These are phyloP conservation scores for Chironomus riparius DNA, from an alignment of 2,888 invertebrate species.

Conservation along the genomic window DNA sequence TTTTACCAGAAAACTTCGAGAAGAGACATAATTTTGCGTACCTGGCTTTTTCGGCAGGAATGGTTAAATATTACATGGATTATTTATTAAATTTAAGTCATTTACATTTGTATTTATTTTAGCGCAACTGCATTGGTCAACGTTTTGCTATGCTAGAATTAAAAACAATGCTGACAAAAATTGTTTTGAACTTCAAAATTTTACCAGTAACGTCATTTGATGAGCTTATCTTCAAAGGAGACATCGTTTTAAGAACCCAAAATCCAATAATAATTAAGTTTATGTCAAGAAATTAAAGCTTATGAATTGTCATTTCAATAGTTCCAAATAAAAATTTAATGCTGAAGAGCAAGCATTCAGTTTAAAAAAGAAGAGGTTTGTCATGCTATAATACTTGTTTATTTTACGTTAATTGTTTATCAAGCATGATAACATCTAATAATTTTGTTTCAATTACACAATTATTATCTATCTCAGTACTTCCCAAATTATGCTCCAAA, in stretches of 20 bases:
- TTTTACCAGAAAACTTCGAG: constrained; percentile 49
- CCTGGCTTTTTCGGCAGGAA: constrained; percentile 58
- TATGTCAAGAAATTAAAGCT: not conserved
- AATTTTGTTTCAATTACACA: too few relatives aligned
- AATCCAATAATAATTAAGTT: constrained; percentile 37
- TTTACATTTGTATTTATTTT: not conserved
- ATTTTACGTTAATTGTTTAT: too few relatives aligned
- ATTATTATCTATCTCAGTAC: too few relatives aligned
- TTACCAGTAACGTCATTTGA: constrained; percentile 44
- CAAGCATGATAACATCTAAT: too few relatives aligned
- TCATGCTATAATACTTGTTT: too few relatives aligned
- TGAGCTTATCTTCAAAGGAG: constrained; percentile 41
- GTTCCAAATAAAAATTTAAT: too few relatives aligned
- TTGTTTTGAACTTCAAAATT: constrained; percentile 47
- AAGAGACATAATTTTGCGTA: constrained; percentile 54
- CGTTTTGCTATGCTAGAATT: constrained; percentile 58
- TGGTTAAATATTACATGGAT: not conserved
- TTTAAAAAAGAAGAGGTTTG: too few relatives aligned
- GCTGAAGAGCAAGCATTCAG: too few relatives aligned
- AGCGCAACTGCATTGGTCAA: constrained; percentile 45
- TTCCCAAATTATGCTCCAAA: too few relatives aligned
- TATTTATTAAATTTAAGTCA: not conserved
- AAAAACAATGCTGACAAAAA: constrained; percentile 48
- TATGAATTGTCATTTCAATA: too few relatives aligned
- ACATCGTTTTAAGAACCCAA: constrained; percentile 45